These are phyloP conservation scores for Phaethornis superciliosus DNA, from an alignment of 2,113 vertebrate species.

Conservation along the genomic window DNA sequence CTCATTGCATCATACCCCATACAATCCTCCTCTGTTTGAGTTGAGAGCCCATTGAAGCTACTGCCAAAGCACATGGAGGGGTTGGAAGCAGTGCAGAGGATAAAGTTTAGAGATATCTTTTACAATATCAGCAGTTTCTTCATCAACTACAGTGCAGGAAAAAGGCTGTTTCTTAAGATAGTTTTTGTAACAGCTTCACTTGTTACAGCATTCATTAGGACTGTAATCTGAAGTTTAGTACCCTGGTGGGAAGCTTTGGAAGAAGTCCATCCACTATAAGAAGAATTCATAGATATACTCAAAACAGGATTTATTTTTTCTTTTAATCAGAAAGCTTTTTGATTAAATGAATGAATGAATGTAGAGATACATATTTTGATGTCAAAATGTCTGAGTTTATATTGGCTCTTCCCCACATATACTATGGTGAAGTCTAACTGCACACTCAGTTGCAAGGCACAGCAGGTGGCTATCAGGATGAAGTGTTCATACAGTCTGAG, in stretches of 20 bases:
- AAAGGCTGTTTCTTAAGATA: background rate
- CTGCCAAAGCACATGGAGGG: slow-evolving; percentile 2
- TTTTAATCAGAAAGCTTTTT: background rate
- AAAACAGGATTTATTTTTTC: background rate
- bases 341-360: background rate
- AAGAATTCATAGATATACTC: background rate
- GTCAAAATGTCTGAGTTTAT: background rate
- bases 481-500: background rate
- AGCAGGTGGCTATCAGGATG: background rate
- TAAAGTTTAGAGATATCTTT: slow-evolving; percentile 19
- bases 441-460: background rate
- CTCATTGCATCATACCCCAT: background rate
- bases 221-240: background rate
- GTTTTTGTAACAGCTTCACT: background rate
- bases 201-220: background rate
- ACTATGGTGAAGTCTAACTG: background rate
- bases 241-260: background rate
- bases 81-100: background rate
- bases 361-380: background rate
- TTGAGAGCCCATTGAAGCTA: background rate
- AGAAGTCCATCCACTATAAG: background rate
- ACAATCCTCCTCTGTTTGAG: background rate
- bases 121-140: background rate
- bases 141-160: background rate
- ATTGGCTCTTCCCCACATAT: background rate